Base-by-base conservation (phyloP, 92 coral and sea anemone genomes). In the Isaurus tuberculatus region DNA sequence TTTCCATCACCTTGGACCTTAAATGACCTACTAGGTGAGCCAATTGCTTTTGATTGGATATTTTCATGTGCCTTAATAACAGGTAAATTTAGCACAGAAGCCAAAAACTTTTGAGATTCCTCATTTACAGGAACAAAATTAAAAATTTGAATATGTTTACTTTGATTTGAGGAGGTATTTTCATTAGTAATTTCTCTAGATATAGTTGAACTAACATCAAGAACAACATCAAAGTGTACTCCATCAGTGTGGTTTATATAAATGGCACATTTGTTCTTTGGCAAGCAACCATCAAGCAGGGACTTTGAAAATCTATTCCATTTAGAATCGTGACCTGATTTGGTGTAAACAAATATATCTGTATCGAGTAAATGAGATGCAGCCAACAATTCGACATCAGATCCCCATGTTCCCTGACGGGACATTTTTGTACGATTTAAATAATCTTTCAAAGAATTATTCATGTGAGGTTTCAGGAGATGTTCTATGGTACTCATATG, bases 201-300 rank as follows among this genome's bases (percentile, higher is more conserved):
- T 6, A 67, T 37, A 74, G 30, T 65, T 70, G 82, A 42, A 79
- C 11, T 49, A 55, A 90, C 94, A 89, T 89, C 87, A 23, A 84
- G 89, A 17, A 92, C 93, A 78, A 84, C 88, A 88, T 92, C 96
- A 87, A 84, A 90, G 82, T 84, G 96, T 29, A 84, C 73, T 79
- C 93, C 91, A 67, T 63, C 64, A 10, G 93, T 83, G 66, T 92
- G 73, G 48, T 92, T 85, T 57, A 89, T 37, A 65, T 92, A 84
- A 44, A 92, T 80, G 16, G 86, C 63, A 17, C 84, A 61, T 79
- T 31, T 26, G 14, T 60, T 66, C 16, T 84, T 69, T 4, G 86
- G 82, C 29, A 40, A n/a, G 30, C 65, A 43, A n/a, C 88, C 87
- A 75, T 82, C 86, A 4, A 85, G 48, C 88, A 88, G 84, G 40